These are phyloP conservation scores for Mercenaria mercenaria DNA, from an alignment of 1,140 invertebrate species.

Conservation along the genomic window DNA sequence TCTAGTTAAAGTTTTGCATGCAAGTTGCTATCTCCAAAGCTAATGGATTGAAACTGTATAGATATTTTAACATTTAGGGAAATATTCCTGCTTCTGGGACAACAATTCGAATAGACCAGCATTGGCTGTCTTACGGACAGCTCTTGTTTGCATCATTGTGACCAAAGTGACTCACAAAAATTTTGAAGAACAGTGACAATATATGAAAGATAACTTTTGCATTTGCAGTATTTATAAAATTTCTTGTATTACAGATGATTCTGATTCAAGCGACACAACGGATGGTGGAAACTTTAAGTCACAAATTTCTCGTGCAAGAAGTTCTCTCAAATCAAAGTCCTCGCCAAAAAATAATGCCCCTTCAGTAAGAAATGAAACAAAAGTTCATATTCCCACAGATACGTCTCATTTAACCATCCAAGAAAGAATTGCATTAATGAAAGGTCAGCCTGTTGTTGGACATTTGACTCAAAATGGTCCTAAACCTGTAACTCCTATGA, in stretches of 20 bases:
- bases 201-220: no score
- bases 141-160: no score
- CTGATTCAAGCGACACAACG: background rate
- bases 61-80: no score
- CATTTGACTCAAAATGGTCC: background rate
- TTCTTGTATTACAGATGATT: background rate
- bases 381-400: background rate
- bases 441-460: background rate
- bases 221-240: no score
- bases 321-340: background rate
- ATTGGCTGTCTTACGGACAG: no score
- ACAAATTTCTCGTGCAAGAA: background rate
- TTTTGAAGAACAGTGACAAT: no score
- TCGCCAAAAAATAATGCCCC: background rate
- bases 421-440: constrained; percentile 37
- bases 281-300: background rate
- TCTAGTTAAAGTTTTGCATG: no score
- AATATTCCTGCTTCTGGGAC: no score
- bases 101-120: no score
- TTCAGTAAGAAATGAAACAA: background rate
- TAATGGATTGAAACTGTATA: no score
- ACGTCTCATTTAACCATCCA: constrained; percentile 1
- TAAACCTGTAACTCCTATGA: background rate
- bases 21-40: no score
- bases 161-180: no score